Evolutionary conservation across 2,113 vertebrate species (phyloP).

Genomic region (Butorides virescens): DNA sequence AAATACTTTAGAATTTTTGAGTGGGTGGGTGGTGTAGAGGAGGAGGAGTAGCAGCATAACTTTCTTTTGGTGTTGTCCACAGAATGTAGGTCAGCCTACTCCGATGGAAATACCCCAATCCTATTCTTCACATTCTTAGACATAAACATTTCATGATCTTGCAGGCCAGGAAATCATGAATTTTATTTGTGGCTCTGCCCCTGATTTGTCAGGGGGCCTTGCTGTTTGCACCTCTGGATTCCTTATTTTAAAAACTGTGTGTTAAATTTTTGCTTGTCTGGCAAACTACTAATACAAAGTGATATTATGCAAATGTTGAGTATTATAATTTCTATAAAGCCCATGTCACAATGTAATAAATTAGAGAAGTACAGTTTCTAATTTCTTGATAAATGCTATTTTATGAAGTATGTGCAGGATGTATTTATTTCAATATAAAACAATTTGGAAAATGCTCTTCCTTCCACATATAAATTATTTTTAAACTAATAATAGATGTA

Average conservation of each 20-base stretch:
- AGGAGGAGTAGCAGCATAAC: not conserved
- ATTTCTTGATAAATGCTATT: not conserved
- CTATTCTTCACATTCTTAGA: constrained; percentile 1
- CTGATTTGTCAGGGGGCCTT: not conserved
- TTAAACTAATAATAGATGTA: not conserved
- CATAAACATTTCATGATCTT: not conserved
- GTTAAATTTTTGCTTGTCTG: not conserved
- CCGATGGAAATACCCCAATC: not conserved
- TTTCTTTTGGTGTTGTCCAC: not conserved
- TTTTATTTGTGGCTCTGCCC: not conserved
- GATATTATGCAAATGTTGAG: not conserved
- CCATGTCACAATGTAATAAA: not conserved
- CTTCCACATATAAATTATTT: not conserved
- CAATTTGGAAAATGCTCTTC: not conserved
- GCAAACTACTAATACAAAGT: not conserved
- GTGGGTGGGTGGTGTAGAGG: not conserved
- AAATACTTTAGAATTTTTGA: not conserved
- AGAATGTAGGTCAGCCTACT: not conserved
- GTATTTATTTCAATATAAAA: not conserved
- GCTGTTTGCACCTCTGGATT: not conserved
- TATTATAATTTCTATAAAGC: not conserved
- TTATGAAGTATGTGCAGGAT: not conserved
- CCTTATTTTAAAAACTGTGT: not conserved
- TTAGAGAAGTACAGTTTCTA: not conserved
- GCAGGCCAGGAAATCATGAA: not conserved